phyloP scores from a whole-genome alignment of 2,113 vertebrate species.

The Oncorhynchus clarkii region DNA sequence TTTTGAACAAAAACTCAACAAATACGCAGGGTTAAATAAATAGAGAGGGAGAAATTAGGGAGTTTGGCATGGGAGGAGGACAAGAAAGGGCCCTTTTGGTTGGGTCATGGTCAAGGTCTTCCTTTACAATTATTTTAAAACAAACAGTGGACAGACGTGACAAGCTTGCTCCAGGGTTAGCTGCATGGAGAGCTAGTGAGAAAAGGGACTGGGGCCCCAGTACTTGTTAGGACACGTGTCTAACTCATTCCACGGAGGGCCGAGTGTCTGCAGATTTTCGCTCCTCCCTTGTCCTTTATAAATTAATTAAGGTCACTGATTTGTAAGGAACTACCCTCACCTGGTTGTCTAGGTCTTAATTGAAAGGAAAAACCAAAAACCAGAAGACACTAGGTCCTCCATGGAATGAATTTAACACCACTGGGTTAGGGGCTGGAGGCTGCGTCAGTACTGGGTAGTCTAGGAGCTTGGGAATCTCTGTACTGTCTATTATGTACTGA shows the following conservation, averaged over 20 bases:
- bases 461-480: no score
- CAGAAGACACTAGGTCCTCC: no score
- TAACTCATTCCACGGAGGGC: no score
- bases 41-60: slow-evolving; percentile 52
- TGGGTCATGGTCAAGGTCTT: slow-evolving; percentile 65
- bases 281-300: no score
- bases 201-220: background rate
- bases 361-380: no score
- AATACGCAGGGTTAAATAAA: slow-evolving; percentile 70
- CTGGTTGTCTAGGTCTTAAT: no score
- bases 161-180: slow-evolving; percentile 44
- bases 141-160: slow-evolving; percentile 59
- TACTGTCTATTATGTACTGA: no score
- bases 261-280: no score
- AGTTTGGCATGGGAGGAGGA: slow-evolving; percentile 42
- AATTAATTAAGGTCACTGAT: no score
- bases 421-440: background rate
- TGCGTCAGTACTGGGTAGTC: background rate
- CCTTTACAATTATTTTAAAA: slow-evolving; percentile 51
- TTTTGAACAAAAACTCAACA: slow-evolving; percentile 71
- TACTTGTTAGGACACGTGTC: background rate
- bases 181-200: slow-evolving; percentile 31
- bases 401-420: background rate
- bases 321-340: no score
- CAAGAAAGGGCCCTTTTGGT: slow-evolving; percentile 54